Base-by-base conservation (phyloP, 1,140 invertebrate genomes). In the Euura saliciscinereae region DNA sequence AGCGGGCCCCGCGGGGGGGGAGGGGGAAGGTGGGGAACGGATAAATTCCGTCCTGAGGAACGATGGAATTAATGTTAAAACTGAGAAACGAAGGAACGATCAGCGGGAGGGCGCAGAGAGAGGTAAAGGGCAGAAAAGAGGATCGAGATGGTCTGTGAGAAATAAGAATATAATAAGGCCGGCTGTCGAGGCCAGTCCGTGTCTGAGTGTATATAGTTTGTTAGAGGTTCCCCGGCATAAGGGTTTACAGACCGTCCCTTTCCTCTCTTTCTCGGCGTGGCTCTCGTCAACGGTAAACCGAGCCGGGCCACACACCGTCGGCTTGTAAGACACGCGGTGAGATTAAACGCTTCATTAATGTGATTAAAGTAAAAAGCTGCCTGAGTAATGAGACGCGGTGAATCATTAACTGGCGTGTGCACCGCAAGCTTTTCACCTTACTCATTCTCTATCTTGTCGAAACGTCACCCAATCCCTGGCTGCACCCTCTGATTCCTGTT, bases 271-370 rank as follows among this genome's bases (percentile, higher is more conserved):
- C 13, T 59, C 51, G 10, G 10, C 51, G 10, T 8, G 51, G 8
- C 51, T n/a, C 78, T 84, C 81, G 83, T 85, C 84, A 85, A 84
- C 78, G 79, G 71, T 75, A 28, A 28, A 77, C 76, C 70, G 65
- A 75, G 78, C 82, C 78, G 78, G 81, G 80, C 83, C 84, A 87
- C 84, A 87, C 83, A 85, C 78, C 81, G 81, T 74, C 82, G 79
- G 83, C 83, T 84, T 84, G 85, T 86, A 86, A 87, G 85, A 85
- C 85, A 86, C 79, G 82, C 83, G 78, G 85, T 68, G 82, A 85
- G 85, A 87, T 86, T 86, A 86, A 87, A 86, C 85, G 84, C 84
- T 87, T 87, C 85, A 86, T 87, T 87, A 86, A 87, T 85, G 84
- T 86, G 84, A 86, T 86, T 86, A 86, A 86, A 86, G 85, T 84